Base-by-base conservation (phyloP, 2,888 invertebrate genomes). In the Neuroscelio doddi region DNA sequence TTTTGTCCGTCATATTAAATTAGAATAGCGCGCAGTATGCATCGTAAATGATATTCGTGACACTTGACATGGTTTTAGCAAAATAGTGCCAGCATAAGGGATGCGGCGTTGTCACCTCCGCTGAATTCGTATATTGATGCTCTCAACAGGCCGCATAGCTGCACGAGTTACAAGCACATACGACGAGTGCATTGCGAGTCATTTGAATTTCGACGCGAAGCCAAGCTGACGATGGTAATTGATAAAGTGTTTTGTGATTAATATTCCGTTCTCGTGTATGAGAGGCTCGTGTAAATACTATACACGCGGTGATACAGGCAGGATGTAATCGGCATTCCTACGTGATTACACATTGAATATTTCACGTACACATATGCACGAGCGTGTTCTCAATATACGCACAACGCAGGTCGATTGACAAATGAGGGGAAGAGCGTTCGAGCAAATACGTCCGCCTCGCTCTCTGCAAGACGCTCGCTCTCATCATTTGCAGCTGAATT, bases 321-420 rank as follows among this genome's bases (percentile, higher is more conserved):
- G 78, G 78, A 79, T 78, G 76, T 76, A 74, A 75, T 70, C 67
- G 70, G 62, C 76, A 77, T 79, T 77, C 74, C 70, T 59, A 56
- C 47, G 62, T 65, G 64, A 63, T 65, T 64, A 66, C 64, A 58
- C 61, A 59, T 30, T 21, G 50, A 41, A 52, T 57, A 47, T 57
- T 56, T 47, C 51, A 63, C 50, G 55, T 58, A 38, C 38, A 17
- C 38, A 3, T 1, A 15, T 3, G 8, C 15, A 10, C 29, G 5
- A n/a, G n/a, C n/a, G n/a, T n/a, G n/a, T n/a, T n/a, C 3, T 15
- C 9, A n/a, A 12, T 1, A 34, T 2, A 14, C 34, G 1, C 10
- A 4, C 2, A 8, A 14, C 34, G 34, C 39, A 8, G 27, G 29
- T 14, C 44, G 44, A 44, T 44, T 44, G 29, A 44, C 44, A 29